Percentiles rank a stretch among this genome's conserved stretches.
Evolutionary conservation across 2,888 invertebrate species (phyloP).

Genomic region (Macrosiphum euphorbiae): DNA sequence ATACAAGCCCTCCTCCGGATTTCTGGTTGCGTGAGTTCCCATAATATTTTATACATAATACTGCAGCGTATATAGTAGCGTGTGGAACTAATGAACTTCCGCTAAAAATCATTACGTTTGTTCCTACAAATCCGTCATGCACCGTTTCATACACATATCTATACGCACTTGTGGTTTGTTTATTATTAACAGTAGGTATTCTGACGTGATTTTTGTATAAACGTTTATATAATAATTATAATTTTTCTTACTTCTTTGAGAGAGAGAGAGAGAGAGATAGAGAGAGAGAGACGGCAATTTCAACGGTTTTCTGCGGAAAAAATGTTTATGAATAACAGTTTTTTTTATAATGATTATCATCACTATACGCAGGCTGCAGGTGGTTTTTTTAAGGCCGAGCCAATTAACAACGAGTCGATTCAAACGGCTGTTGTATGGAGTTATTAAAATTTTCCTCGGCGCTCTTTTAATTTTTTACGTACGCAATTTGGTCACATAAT

Average conservation of each 20-base stretch:
- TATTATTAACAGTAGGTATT: slow-evolving; percentile 18
- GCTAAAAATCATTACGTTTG: slow-evolving; percentile 57
- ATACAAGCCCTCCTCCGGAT: slow-evolving; percentile 48
- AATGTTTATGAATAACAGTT: slow-evolving; percentile 21
- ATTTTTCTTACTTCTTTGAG: background rate
- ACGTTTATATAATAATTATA: background rate
- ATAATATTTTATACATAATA: background rate
- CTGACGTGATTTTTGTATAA: slow-evolving; percentile 35
- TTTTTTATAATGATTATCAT: slow-evolving; percentile 24
- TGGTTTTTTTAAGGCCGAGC: slow-evolving; percentile 14
- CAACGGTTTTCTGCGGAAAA: background rate
- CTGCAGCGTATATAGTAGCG: slow-evolving; percentile 10
- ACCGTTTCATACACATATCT: slow-evolving; percentile 32
- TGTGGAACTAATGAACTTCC: slow-evolving; percentile 64
- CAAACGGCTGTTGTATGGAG: background rate
- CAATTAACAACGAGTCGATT: slow-evolving; percentile 23
- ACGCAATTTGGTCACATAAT: background rate
- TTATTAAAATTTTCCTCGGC: background rate
- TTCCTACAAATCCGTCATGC: slow-evolving; percentile 60
- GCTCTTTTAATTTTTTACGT: background rate
- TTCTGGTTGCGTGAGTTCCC: slow-evolving; percentile 55
- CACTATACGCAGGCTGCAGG: background rate
- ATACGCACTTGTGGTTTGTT: slow-evolving; percentile 39
- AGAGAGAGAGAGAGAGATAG: background rate
- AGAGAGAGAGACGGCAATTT: background rate